These are phyloP conservation scores for Mizuhopecten yessoensis DNA, from an alignment of 1,140 invertebrate genomes.

Conservation along the genomic window DNA sequence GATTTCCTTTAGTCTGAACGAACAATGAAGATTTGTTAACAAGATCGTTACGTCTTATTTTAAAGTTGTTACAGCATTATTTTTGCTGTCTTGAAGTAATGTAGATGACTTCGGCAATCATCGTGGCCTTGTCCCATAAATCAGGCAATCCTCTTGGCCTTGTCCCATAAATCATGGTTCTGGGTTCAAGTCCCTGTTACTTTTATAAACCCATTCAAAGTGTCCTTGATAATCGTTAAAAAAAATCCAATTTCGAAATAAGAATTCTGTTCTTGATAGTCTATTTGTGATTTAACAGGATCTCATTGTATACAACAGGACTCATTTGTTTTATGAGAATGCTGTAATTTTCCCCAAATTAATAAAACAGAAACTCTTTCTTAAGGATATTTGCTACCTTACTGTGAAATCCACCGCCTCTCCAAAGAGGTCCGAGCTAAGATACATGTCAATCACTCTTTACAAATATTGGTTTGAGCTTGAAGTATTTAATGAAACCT, in stretches of 20 bases:
- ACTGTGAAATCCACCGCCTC: no score
- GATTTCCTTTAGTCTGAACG: background rate
- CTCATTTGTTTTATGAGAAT: no score
- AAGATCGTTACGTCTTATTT: background rate
- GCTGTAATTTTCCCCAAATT: no score
- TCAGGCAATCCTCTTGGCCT: background rate
- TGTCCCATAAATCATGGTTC: background rate
- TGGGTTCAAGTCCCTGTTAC: background rate
- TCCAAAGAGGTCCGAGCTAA: no score
- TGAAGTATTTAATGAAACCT: no score
- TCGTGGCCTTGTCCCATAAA: background rate
- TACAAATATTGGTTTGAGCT: no score
- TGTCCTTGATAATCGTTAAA: background rate
- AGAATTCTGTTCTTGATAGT: no score
- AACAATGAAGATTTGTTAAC: background rate
- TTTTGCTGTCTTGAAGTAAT: slow-evolving; percentile 25
- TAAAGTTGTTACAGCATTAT: background rate
- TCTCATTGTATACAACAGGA: no score
- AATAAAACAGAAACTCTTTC: background rate
- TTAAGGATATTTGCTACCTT: background rate
- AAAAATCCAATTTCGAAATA: no score
- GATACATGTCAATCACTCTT: no score
- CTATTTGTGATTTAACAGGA: no score
- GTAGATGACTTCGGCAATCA: background rate
- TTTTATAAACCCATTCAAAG: background rate